Evolutionary conservation across 2,888 invertebrate genomes (phyloP).

Genomic region (Parelbella ahira): DNA sequence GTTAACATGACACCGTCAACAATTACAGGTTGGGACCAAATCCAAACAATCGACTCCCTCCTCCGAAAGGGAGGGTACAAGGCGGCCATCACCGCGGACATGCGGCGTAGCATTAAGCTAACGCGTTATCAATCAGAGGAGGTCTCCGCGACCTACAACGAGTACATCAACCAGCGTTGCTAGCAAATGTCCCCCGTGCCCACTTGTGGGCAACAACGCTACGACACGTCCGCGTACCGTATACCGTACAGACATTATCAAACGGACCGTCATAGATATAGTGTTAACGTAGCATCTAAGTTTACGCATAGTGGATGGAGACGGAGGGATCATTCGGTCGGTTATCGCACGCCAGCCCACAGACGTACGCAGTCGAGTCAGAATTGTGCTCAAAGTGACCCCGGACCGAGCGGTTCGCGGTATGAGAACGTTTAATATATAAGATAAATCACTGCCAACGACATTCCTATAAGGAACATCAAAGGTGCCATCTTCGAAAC

Average conservation of each 20-base stretch:
- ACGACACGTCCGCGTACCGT: slow-evolving; percentile 30
- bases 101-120: slow-evolving; percentile 93
- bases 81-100: slow-evolving; percentile 92
- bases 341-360: slow-evolving; percentile 28
- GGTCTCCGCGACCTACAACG: slow-evolving; percentile 92
- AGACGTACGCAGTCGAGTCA: slow-evolving; percentile 35
- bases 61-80: slow-evolving; percentile 98
- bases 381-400: slow-evolving; percentile 64
- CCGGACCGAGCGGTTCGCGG: slow-evolving; percentile 34
- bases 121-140: slow-evolving; percentile 98
- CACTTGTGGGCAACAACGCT: slow-evolving; percentile 27
- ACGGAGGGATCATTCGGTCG: slow-evolving; percentile 28
- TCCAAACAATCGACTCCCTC: slow-evolving; percentile 98
- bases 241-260: slow-evolving; percentile 34
- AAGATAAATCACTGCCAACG: slow-evolving; percentile 60
- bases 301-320: slow-evolving; percentile 52
- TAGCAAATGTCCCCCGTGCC: slow-evolving; percentile 83
- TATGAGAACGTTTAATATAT: slow-evolving; percentile 40
- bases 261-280: slow-evolving; percentile 35
- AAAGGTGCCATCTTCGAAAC: slow-evolving; percentile 53
- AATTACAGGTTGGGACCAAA: slow-evolving; percentile 96
- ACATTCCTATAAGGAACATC: slow-evolving; percentile 55
- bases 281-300: slow-evolving; percentile 61
- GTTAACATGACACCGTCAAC: no score
- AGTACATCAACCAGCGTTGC: slow-evolving; percentile 88